Conservation (phyloP, 2,797 vertebrate genomes). For the Alauda arvensis region DNA sequence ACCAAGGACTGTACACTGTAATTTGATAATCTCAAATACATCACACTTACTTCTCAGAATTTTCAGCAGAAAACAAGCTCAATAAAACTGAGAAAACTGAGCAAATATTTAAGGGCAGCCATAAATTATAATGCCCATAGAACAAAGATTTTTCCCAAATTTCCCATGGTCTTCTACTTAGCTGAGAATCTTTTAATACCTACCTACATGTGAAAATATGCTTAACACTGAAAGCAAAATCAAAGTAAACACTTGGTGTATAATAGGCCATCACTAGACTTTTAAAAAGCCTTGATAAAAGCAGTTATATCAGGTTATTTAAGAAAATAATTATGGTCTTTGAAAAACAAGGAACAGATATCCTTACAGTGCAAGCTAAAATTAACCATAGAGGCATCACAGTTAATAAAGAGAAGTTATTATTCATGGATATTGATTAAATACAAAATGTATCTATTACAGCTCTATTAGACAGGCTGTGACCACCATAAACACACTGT, state of each 20-base stretch:
- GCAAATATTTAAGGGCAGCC: not conserved
- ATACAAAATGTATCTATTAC: conserved; percentile 11
- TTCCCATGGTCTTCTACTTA: not conserved
- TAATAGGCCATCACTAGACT: not conserved
- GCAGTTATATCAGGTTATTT: not conserved
- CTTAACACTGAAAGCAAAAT: not conserved
- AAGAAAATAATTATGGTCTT: not conserved
- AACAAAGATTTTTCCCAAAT: not conserved
- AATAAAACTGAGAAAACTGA: not conserved
- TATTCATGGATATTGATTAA: conserved; percentile 53
- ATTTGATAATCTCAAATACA: not conserved
- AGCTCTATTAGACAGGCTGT: conserved; percentile 33
- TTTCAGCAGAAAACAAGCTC: not conserved
- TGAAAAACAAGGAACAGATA: not conserved
- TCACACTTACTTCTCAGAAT: not conserved
- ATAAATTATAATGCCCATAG: not conserved
- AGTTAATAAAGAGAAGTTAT: conserved; percentile 36
- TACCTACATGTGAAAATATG: not conserved
- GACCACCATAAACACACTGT: conserved; percentile 12
- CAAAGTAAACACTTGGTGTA: not conserved
- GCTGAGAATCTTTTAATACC: not conserved
- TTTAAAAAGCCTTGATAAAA: not conserved
- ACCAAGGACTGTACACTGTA: accelerated
- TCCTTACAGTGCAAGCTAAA: not conserved
- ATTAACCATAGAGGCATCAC: not conserved